Base-by-base conservation (phyloP, 2,888 invertebrate species). In the Apeira syringaria region DNA sequence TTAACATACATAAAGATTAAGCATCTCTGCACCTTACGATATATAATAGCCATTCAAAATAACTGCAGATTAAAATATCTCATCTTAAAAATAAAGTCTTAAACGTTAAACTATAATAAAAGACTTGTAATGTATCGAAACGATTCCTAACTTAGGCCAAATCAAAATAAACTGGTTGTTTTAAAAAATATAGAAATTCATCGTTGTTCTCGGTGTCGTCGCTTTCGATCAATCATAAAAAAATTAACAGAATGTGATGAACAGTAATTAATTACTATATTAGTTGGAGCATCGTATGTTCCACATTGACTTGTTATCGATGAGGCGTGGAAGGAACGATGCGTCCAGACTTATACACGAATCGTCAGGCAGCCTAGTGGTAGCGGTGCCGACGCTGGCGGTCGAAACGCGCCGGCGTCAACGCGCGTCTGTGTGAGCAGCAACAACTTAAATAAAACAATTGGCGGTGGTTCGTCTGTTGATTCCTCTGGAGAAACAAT, bases 1-100 rank as follows among this genome's bases (percentile, higher is more conserved):
- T 89, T 89, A 89, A 89, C 89, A 89, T 89, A 89, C 84, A 89
- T 89, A 89, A 89, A 89, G 87, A 87, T 86, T 87, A 88, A 89
- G 89, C 89, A 88, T 89, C 76, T 89, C 88, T 88, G 89, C 88
- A 87, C 84, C 89, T 88, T 87, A 86, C 20, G 64, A 80, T 83
- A 86, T 83, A 88, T 82, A 88, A 88, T 89, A 89, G 89, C 87
- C 88, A 83, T 88, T 81, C 76, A 87, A 88, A 89, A 86, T 89
- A 89, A 89, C 88, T 84, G 89, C 87, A 81, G 87, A 82, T 86
- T 87, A 88, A 86, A 88, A 88, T 86, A 87, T 88, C 86, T 88
- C 86, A 81, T 88, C 84, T 84, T 88, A 89, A 87, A 86, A 89
- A 77, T 80, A 84, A 87, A 82, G 76, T 79, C 86, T 82, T 88